These are phyloP conservation scores for Actinia tenebrosa DNA, from an alignment of 64 coral and sea anemone genomes.

Conservation along the genomic window DNA sequence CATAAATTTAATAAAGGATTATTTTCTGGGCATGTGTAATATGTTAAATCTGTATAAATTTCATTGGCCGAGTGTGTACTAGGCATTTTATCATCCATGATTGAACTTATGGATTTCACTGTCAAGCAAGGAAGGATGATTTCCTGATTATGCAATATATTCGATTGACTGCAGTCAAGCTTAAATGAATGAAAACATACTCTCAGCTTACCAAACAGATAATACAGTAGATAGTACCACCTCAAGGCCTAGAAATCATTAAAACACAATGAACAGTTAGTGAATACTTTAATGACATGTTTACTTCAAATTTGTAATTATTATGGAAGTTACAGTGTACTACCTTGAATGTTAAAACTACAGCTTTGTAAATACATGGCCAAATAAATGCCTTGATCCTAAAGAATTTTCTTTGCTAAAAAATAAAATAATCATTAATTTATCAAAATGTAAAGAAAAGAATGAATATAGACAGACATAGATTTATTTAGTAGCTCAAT, in stretches of 20 bases:
- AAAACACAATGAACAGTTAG: neutral
- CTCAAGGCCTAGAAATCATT: slow-evolving; percentile 27
- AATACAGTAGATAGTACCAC: slow-evolving; percentile 61
- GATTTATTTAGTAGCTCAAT: too few relatives aligned
- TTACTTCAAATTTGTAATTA: neutral
- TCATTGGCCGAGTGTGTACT: too few relatives aligned
- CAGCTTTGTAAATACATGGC: slow-evolving; percentile 34
- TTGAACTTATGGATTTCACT: neutral
- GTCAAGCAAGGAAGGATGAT: too few relatives aligned
- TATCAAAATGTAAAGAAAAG: too few relatives aligned
- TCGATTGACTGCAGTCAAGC: too few relatives aligned
- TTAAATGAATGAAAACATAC: too few relatives aligned
- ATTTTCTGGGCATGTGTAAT: too few relatives aligned
- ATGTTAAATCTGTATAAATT: too few relatives aligned
- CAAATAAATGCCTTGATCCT: slow-evolving; percentile 31
- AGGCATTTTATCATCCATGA: too few relatives aligned
- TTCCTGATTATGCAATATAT: too few relatives aligned
- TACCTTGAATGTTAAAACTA: slow-evolving; percentile 36
- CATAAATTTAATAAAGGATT: too few relatives aligned
- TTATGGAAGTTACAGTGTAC: neutral
- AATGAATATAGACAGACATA: too few relatives aligned
- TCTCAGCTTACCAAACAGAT: slow-evolving; percentile 44
- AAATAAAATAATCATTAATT: neutral
- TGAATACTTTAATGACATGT: neutral
- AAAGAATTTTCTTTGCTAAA: slow-evolving; percentile 55